These are phyloP conservation scores for Tragelaphus imberbis DNA, from an alignment of 2,113 vertebrate species.

Conservation along the genomic window DNA sequence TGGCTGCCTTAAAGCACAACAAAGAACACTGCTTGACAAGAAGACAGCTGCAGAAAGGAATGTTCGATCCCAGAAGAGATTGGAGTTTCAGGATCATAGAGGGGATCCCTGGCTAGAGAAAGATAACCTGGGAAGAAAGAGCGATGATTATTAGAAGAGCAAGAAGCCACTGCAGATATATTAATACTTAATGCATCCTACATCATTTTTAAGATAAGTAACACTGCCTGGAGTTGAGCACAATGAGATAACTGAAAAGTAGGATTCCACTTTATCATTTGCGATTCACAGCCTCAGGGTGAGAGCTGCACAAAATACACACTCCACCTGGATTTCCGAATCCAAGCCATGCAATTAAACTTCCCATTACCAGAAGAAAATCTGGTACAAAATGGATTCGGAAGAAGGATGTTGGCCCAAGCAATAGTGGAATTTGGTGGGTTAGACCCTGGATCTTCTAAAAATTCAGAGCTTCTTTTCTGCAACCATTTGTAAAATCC, in stretches of 20 bases:
- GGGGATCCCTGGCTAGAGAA: background rate
- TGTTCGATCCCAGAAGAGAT: background rate
- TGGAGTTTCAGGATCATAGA: background rate
- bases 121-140: slow-evolving; percentile 37
- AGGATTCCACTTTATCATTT: background rate
- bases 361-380: background rate
- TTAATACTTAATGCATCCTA: background rate
- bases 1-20: slow-evolving; percentile 26
- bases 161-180: slow-evolving; percentile 35
- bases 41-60: slow-evolving; percentile 50
- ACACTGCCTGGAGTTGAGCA: slow-evolving; percentile 45
- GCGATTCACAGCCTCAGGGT: background rate
- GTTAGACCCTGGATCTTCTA: background rate
- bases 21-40: background rate
- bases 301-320: background rate
- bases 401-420: background rate
- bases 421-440: background rate
- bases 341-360: slow-evolving; percentile 12
- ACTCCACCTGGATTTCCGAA: background rate
- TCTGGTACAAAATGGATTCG: background rate
- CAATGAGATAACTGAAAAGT: slow-evolving; percentile 20
- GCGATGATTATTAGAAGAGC: slow-evolving; percentile 53
- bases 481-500: background rate
- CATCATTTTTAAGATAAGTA: slow-evolving; percentile 55
- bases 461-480: background rate